These are phyloP conservation scores for Pogonognathellus flavescens DNA, from an alignment of 1,140 invertebrate genomes.

Conservation along the genomic window DNA sequence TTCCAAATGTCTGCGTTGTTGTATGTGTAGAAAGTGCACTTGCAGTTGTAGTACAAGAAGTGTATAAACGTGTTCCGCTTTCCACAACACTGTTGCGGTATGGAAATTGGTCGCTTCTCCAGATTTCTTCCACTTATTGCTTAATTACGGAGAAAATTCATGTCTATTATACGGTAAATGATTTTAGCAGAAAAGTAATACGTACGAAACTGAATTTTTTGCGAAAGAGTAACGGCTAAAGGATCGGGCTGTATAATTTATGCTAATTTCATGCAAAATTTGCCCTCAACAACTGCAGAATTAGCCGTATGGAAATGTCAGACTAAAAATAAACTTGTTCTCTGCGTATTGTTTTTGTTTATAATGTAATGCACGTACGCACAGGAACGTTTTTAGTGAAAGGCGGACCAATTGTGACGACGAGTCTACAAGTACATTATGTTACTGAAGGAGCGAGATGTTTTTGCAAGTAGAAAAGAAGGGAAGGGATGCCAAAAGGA, in stretches of 20 bases:
- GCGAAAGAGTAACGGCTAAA: not conserved
- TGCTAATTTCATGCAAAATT: slow-evolving; percentile 25
- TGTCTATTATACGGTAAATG: not conserved
- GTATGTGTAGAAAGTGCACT: not conserved
- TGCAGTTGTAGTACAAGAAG: not conserved
- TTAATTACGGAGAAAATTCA: slow-evolving; percentile 2
- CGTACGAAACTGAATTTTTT: not conserved
- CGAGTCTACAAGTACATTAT: not conserved
- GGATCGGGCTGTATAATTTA: not conserved
- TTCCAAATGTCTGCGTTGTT: not conserved
- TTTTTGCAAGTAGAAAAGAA: slow-evolving; percentile 19
- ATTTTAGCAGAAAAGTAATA: not conserved
- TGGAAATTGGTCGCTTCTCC: not conserved
- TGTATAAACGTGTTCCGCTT: not conserved
- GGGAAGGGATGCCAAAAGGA: slow-evolving; percentile 44
- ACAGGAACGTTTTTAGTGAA: slow-evolving; percentile 14
- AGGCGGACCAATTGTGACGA: not conserved
- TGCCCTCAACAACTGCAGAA: not conserved
- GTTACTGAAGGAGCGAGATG: not conserved
- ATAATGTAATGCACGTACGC: slow-evolving; percentile 25
- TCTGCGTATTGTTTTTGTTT: not conserved
- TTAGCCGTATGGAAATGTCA: not conserved
- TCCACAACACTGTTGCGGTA: not conserved
- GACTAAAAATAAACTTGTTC: slow-evolving; percentile 19
- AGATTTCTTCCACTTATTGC: not conserved